Base-by-base conservation (phyloP, 2,888 invertebrate genomes). In the Micropterix aruncella region DNA sequence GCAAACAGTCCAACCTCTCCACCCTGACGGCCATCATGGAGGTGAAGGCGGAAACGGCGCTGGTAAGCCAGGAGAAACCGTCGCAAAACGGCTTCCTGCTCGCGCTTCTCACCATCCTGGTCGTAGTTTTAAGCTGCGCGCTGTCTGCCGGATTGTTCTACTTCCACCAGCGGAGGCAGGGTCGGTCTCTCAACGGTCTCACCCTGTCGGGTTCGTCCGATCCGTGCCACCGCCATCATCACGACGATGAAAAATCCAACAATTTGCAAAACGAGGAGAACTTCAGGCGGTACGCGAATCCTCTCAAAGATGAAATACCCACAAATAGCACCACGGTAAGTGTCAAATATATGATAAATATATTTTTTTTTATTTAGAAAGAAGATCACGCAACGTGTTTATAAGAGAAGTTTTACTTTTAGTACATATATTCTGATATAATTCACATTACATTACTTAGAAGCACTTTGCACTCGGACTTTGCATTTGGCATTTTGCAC, bases 251-350 rank as follows among this genome's bases (percentile, higher is more conserved):
- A 57, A 90, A 90, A 60, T 86, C 90, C 2, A 92, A 92, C 62
- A 92, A 92, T 62, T 65, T 89, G 46, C 91, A 92, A 64, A 91
- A 90, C 61, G 89, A 90, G 59, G 91, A 92, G 63, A 91, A 90
- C 60, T 70, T 92, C 46, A 75, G 90, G 43, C 76, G 89, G 50
- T 87, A 85, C 63, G 80, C 83, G 40, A 88, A 88, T 65, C 85
- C 87, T 3, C 65, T 88, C 46, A 84, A 83, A 57, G 78, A 75
- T 49, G 79, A 74, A 42, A 70, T 69, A 71, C 50, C 70, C 27
- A 12, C 7, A 27, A 27, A 27, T 27, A 12, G 27, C 27, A 27
- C 12, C 16, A 12, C n/a, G n/a, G n/a, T n/a, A n/a, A n/a, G n/a
- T n/a, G n/a, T n/a, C n/a, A n/a, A n/a, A n/a, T n/a, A n/a, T n/a